Percentiles rank a stretch among this genome's conserved stretches.
Evolutionary conservation across 2,888 invertebrate genomes (phyloP).

Genomic region (Coronaproctus castanopsis): DNA sequence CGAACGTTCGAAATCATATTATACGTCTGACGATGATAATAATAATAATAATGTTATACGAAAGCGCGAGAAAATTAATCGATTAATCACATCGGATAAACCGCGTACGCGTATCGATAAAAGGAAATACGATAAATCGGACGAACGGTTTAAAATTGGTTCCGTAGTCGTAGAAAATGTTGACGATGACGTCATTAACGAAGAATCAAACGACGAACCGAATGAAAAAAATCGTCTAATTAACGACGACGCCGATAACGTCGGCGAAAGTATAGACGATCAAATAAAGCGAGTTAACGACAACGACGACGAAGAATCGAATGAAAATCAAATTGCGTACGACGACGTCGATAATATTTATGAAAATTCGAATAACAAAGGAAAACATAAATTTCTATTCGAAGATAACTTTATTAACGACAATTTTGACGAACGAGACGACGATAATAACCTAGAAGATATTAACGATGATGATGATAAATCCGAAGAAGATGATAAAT

Average conservation of each 20-base stretch:
- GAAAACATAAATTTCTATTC: background rate
- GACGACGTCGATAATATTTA: background rate
- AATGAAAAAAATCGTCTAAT: background rate
- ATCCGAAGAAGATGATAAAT: conserved; percentile 25
- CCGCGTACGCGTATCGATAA: too few species aligned
- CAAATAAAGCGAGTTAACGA: conserved; percentile 10
- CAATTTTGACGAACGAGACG: background rate
- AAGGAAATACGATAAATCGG: background rate
- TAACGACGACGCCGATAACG: background rate
- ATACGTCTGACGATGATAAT: background rate
- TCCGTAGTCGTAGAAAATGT: conserved; percentile 14
- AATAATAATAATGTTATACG: background rate
- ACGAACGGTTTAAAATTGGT: background rate
- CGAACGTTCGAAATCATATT: background rate
- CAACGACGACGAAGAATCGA: conserved; percentile 20
- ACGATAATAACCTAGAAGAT: background rate
- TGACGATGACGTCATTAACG: conserved; percentile 22
- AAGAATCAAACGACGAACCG: conserved; percentile 26
- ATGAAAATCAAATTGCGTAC: too few species aligned
- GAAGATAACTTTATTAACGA: background rate
- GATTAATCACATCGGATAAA: too few species aligned
- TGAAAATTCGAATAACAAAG: background rate
- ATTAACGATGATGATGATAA: background rate
- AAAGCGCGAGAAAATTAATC: too few species aligned
- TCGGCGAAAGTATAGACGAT: conserved; percentile 18